Conservation (phyloP, 2,113 vertebrate genomes). For the Chamaetylas fuelleborni region DNA sequence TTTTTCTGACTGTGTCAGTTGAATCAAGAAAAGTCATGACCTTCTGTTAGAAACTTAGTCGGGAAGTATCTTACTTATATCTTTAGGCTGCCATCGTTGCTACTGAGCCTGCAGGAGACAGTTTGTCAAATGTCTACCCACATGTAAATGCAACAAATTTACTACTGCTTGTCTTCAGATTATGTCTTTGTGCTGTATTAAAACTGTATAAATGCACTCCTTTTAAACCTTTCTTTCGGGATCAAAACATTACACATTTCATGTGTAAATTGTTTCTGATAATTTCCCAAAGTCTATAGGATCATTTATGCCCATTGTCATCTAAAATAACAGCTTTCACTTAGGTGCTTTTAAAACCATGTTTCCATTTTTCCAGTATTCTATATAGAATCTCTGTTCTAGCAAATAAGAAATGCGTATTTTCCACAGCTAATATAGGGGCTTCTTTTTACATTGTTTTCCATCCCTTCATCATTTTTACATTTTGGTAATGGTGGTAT, state of each 20-base stretch:
- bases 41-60: not conserved
- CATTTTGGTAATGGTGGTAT: not conserved
- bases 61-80: not conserved
- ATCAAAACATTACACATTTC: not conserved
- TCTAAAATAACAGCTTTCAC: not conserved
- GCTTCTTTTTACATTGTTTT: not conserved
- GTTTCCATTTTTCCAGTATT: not conserved
- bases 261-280: not conserved
- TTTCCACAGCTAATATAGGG: not conserved
- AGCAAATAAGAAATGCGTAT: not conserved
- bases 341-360: not conserved
- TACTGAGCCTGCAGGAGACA: not conserved
- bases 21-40: not conserved
- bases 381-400: not conserved
- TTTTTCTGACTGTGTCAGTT: not conserved
- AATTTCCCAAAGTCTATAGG: not conserved
- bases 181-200: not conserved
- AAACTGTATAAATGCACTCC: not conserved
- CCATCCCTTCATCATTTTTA: not conserved
- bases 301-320: not conserved
- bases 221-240: not conserved
- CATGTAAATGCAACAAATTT: not conserved
- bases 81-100: not conserved
- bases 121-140: not conserved
- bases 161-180: not conserved